phyloP scores from a whole-genome alignment of 23 tunicate genomes.

The Trididemnum miniatum region DNA sequence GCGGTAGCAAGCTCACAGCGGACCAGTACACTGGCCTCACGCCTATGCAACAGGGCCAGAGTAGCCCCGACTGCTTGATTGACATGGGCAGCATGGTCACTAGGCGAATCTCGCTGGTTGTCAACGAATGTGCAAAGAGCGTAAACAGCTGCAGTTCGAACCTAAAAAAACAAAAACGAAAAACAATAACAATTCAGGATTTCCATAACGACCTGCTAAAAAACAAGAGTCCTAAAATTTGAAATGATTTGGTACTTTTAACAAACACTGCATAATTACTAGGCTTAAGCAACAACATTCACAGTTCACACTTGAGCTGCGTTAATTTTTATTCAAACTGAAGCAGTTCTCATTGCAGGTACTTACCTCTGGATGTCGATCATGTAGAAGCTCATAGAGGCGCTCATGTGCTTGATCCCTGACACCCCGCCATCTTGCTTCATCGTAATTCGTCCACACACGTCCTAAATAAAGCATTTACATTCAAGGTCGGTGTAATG shows the following conservation, averaged over 20 bases:
- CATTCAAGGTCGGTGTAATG: too few species aligned
- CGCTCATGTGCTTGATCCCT: slow-evolving; percentile 80
- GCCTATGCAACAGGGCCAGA: slow-evolving; percentile 45
- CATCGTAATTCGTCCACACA: slow-evolving; percentile 91
- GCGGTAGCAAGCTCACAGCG: slow-evolving; percentile 75
- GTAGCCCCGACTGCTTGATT: slow-evolving; percentile 85
- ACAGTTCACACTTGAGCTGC: too few species aligned
- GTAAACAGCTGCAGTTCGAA: slow-evolving; percentile 90
- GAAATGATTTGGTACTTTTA: too few species aligned
- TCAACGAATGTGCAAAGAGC: slow-evolving; percentile 93
- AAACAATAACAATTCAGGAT: background rate
- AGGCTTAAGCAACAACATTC: too few species aligned
- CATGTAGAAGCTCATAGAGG: slow-evolving; percentile 73
- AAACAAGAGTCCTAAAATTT: too few species aligned
- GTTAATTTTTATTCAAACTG: too few species aligned
- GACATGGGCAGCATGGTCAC: slow-evolving; percentile 90
- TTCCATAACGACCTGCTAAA: too few species aligned
- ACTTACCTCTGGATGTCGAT: slow-evolving; percentile 86
- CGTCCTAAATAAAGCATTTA: slow-evolving; percentile 67
- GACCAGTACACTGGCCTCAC: slow-evolving; percentile 80
- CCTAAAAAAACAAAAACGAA: slow-evolving; percentile 32
- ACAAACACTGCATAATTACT: too few species aligned
- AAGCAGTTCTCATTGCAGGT: too few species aligned
- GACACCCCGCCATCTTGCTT: slow-evolving; percentile 85
- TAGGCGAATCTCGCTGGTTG: slow-evolving; percentile 73